Base-by-base conservation (phyloP, 1,140 invertebrate species). In the Aphelinus certus region DNA sequence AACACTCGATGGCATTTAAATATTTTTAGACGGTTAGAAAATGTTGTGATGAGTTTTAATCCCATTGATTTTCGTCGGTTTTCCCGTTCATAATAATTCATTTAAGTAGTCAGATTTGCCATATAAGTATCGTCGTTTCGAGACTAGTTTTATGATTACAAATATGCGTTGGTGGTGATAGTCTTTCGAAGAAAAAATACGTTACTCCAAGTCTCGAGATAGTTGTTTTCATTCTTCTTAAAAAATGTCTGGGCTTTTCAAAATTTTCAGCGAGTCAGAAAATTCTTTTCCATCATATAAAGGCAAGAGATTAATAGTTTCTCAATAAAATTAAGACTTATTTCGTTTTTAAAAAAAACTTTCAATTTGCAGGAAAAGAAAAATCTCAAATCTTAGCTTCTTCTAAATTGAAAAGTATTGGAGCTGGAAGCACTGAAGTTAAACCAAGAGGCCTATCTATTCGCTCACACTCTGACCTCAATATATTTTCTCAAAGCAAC, bases 191-290 rank as follows among this genome's bases (percentile, higher is more conserved):
- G 26, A 26, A 26, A 26, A 26, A 26, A 26, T 26, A 26, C 26
- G 26, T 26, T 26, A 26, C 26, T 26, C 26, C 26, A 26, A 26
- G 26, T 26, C 26, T 26, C 26, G 26, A 26, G 26, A 26, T 26
- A 26, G 26, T 26, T 26, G 26, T 26, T 26, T 26, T 26, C 26
- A 26, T 26, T 26, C 0, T 26, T 26, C n/a, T n/a, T 47, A n/a
- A 26, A 78, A 80, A 79, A 83, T 83, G 83, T 73, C 83, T 69
- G 71, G 61, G 6, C 77, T 82, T 75, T 83, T 83, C n/a, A 80
- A 79, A 65, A 79, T 83, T 7, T 75, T 75, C n/a, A 75, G 46
- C 48, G 74, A 75, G 53, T 47, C 53, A 47, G 67, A 71, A 61
- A 75, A 55, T n/a, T 57, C 56, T 42, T 42, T 61, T 7, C 56